Conservation (phyloP, 92 coral and sea anemone genomes). For the Epizoanthus stellaris region DNA sequence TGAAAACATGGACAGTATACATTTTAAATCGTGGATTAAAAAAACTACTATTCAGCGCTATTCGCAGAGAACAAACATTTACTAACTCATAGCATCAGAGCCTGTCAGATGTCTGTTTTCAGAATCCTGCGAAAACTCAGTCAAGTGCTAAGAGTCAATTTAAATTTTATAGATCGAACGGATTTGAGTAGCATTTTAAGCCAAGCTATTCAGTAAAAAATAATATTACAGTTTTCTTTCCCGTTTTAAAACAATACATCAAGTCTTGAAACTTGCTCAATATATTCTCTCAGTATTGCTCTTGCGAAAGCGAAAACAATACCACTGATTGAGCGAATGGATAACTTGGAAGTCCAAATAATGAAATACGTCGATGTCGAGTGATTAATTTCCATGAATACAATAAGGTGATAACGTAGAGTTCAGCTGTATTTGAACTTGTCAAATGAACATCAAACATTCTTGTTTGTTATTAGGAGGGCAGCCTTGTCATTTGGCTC, state of each 20-base stretch:
- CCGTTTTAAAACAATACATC: background rate
- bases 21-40: background rate
- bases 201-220: background rate
- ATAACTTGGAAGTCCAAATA: background rate
- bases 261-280: background rate
- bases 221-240: background rate
- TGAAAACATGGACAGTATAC: background rate
- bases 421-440: constrained; percentile 31
- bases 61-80: no score
- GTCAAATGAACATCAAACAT: constrained; percentile 26
- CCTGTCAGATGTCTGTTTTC: background rate
- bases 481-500: background rate
- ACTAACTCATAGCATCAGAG: background rate
- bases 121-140: constrained; percentile 1
- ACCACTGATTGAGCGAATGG: background rate
- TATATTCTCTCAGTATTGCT: background rate
- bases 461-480: background rate
- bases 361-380: background rate
- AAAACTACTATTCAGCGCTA: background rate
- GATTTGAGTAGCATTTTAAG: background rate
- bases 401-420: background rate
- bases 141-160: constrained; percentile 19
- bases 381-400: constrained; percentile 33
- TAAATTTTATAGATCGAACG: background rate
- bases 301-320: background rate